Percentiles rank a stretch among this genome's conserved stretches.
Conservation (phyloP, 2,113 vertebrate species). For the Ceratotherium simum region DNA sequence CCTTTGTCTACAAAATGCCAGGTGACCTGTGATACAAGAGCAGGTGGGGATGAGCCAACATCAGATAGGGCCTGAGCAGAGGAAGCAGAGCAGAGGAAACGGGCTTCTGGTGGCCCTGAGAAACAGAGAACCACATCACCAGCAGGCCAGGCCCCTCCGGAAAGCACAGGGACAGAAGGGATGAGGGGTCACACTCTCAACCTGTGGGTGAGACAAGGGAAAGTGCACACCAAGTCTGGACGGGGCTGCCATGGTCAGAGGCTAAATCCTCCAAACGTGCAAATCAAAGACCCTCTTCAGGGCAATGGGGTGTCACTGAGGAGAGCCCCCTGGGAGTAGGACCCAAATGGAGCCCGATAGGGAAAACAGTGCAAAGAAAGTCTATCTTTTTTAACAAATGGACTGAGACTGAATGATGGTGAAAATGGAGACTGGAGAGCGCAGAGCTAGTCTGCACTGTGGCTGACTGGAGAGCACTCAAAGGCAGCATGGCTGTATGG, state of each 20-base stretch:
- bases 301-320: neutral
- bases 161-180: rapidly evolving
- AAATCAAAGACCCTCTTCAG: neutral
- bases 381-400: neutral
- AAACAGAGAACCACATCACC: neutral
- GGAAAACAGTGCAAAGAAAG: neutral
- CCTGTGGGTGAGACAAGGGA: neutral
- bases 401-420: neutral
- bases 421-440: neutral
- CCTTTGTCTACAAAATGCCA: neutral
- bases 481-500: neutral
- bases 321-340: neutral
- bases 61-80: neutral
- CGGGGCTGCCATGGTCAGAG: too few relatives aligned
- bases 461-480: rapidly evolving
- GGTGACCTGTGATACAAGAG: neutral
- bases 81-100: neutral
- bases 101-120: too few relatives aligned
- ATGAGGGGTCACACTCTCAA: rapidly evolving
- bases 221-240: neutral
- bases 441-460: rapidly evolving
- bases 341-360: neutral
- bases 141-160: too few relatives aligned
- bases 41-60: neutral
- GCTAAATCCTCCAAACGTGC: neutral